Conservation (phyloP, 2,888 invertebrate genomes). For the Ferrisia virgata region DNA sequence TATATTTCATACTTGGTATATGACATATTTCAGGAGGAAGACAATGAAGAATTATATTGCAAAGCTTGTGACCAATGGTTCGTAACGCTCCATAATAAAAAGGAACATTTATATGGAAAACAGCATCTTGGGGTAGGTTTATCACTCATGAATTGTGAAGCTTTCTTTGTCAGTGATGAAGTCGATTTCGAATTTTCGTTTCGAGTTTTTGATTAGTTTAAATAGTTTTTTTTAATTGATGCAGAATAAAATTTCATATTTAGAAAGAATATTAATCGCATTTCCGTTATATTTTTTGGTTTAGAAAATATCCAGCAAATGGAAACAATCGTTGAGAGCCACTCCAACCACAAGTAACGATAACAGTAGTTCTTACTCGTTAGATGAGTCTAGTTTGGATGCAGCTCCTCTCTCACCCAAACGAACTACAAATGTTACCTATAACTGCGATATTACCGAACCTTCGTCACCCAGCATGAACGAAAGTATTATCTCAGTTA, state of each 20-base stretch:
- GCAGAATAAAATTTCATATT: too few relatives aligned
- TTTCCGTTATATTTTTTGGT: not conserved
- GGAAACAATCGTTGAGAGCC: slow-evolving; percentile 39
- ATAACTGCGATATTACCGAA: slow-evolving; percentile 15
- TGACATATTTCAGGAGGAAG: slow-evolving; percentile 58
- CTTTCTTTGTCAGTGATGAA: not conserved
- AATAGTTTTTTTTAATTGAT: not conserved
- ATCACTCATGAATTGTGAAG: not conserved
- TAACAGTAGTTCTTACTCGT: slow-evolving; percentile 51
- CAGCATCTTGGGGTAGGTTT: slow-evolving; percentile 56
- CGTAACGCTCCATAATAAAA: slow-evolving; percentile 60
- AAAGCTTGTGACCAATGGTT: slow-evolving; percentile 61
- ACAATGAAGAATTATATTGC: slow-evolving; percentile 60
- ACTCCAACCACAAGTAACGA: slow-evolving; percentile 47
- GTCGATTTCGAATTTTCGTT: too few relatives aligned
- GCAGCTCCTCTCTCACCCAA: slow-evolving; percentile 50
- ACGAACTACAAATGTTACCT: slow-evolving; percentile 11
- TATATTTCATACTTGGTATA: not conserved
- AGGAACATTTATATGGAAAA: slow-evolving; percentile 60
- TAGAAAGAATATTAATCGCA: not conserved
- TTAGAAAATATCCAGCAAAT: slow-evolving; percentile 36
- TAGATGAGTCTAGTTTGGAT: slow-evolving; percentile 55
- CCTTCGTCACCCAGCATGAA: slow-evolving; percentile 50
- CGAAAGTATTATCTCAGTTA: slow-evolving; percentile 53
- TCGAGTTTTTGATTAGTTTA: too few relatives aligned